A percentile compares a stretch with the other conserved stretches of the same genome.
These are phyloP conservation scores for Tineola bisselliella DNA, from an alignment of 2,888 invertebrate species.

Conservation along the genomic window DNA sequence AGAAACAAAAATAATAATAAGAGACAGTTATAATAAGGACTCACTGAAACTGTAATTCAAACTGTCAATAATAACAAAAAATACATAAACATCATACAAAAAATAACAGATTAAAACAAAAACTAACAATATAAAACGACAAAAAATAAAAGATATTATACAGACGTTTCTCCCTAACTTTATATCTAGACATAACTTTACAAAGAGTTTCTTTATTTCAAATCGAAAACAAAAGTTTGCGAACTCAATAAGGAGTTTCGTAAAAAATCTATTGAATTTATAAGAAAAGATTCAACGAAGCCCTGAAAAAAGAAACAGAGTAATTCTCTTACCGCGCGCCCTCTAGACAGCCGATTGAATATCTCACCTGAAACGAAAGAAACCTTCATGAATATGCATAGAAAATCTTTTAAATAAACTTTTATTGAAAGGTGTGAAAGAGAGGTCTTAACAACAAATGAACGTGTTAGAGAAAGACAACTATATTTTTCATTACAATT, in stretches of 20 bases:
- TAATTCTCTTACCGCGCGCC: neutral
- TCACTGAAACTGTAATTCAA: too few species aligned
- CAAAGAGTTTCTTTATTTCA: neutral
- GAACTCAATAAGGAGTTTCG: neutral
- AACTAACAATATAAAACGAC: too few species aligned
- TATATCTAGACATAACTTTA: neutral
- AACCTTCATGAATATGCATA: constrained; percentile 59
- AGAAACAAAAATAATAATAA: too few species aligned
- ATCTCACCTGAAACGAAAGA: constrained; percentile 60
- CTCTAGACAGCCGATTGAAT: constrained; percentile 41
- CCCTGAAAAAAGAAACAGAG: neutral
- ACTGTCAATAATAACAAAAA: too few species aligned
- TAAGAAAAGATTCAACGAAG: neutral
- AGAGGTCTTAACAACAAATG: neutral
- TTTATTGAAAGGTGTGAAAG: constrained; percentile 47
- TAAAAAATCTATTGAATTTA: constrained; percentile 1
- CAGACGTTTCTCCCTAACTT: neutral
- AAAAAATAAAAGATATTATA: too few species aligned
- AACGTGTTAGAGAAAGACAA: neutral
- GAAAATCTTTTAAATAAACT: constrained; percentile 46
- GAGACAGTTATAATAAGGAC: too few species aligned
- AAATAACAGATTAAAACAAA: too few species aligned
- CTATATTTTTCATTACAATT: neutral
- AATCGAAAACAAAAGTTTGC: neutral
- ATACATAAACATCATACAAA: too few species aligned